Evolutionary conservation across 2,797 vertebrate species (phyloP).

Genomic region (Leptoclinus maculatus): DNA sequence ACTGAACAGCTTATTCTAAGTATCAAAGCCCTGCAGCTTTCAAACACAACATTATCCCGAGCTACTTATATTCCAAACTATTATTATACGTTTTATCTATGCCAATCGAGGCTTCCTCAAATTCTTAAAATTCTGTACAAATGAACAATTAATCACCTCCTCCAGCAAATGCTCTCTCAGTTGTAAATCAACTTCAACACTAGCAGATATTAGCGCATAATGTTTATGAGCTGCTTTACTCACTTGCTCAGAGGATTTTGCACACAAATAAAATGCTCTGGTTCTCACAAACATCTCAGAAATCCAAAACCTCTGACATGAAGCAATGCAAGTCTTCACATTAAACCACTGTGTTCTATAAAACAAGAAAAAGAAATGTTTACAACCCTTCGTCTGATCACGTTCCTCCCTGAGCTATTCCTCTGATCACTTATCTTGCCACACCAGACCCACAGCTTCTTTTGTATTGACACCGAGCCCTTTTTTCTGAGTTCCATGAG

Average conservation of each 20-base stretch:
- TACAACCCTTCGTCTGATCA: slow-evolving; percentile 43
- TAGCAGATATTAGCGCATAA: slow-evolving; percentile 43
- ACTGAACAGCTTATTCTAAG: slow-evolving; percentile 28
- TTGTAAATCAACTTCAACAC: slow-evolving; percentile 34
- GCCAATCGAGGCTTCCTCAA: slow-evolving; percentile 3
- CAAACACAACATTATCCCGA: slow-evolving; percentile 24
- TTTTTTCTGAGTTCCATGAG: slow-evolving; percentile 35
- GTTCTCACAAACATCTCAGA: slow-evolving; percentile 31
- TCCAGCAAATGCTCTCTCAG: slow-evolving; percentile 29
- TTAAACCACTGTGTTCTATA: slow-evolving; percentile 27
- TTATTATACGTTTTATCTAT: slow-evolving; percentile 24
- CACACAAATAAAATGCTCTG: background rate
- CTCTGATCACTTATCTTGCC: slow-evolving; percentile 65
- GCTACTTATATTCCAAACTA: slow-evolving; percentile 24
- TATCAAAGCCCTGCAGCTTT: slow-evolving; percentile 27
- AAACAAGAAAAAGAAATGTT: slow-evolving; percentile 36
- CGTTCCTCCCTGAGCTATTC: slow-evolving; percentile 52
- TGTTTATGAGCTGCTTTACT: slow-evolving; percentile 47
- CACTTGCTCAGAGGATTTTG: slow-evolving; percentile 48
- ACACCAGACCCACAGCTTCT: slow-evolving; percentile 52
- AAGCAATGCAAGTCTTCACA: slow-evolving; percentile 26
- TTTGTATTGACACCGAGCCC: slow-evolving; percentile 50
- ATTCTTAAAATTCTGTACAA: slow-evolving; percentile 24
- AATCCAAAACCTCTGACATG: slow-evolving; percentile 39
- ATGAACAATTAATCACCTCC: slow-evolving; percentile 41